Base-by-base conservation (phyloP, 2,113 vertebrate genomes). In the Labeo rohita region DNA sequence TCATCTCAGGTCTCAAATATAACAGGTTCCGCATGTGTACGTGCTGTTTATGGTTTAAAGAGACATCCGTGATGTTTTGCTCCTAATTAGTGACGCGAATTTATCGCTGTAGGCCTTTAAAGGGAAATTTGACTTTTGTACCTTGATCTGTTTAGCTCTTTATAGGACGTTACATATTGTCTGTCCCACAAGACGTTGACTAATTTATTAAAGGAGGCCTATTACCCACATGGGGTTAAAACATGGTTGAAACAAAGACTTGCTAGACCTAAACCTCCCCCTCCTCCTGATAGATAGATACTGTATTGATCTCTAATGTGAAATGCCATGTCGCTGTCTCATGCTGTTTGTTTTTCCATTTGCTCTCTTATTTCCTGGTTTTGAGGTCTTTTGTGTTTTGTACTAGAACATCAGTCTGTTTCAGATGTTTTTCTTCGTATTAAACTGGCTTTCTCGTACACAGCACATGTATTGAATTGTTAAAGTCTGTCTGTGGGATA, bases 221-320 rank as follows among this genome's bases (percentile, higher is more conserved):
- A 1, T 47, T 80, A 36, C 3, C 39, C 63, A 34, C 21, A 47
- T 80, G n/a, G 45, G 79, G 59, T 63, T 63, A 65, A 81, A 45
- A 50, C 28, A 68, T 82, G 63, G 80, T 52, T 83, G 80, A 54
- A 82, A 83, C 80, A 83, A 83, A 83, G 63, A n/a, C 65, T 54
- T 68, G 13, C 80, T 65, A 47, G 78, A 34, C 23, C 59, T 39
- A 45, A 63, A 47, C 39, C 65, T 8, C 47, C 80, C 80, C 15
- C 47, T 0, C 6, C 2, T 52, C 15, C 39, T 82, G 8, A 83
- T 52, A 54, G n/a, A 83, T 39, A n/a, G 63, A 70, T 70, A 54
- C 63, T 83, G 63, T 83, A 83, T 83, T 83, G 80, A 83, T 83
- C 80, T 49, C 28, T 70, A 13, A 70, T 83, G 28, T 16, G 18